Percentiles rank a stretch among this genome's conserved stretches.
These are phyloP conservation scores for Caenorhabditis macrosperma DNA, from an alignment of 2,888 invertebrate genomes.

Conservation along the genomic window DNA sequence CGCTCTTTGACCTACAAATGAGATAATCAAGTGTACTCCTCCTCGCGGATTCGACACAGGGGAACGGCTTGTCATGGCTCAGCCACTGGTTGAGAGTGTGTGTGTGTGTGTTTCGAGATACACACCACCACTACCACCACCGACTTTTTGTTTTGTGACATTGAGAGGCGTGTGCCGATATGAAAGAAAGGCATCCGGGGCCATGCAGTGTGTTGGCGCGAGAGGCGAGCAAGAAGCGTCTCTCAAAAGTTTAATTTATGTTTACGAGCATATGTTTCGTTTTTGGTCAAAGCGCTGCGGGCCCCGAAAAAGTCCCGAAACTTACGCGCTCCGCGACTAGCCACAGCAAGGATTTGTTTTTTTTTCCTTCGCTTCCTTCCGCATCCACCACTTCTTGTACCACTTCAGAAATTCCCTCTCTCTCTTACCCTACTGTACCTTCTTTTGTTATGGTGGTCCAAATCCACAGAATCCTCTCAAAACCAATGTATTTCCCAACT, in stretches of 20 bases:
- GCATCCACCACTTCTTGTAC: constrained; percentile 19
- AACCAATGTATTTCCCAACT: too few species aligned
- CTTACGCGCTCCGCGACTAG: constrained; percentile 35
- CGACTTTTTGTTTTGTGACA: constrained; percentile 58
- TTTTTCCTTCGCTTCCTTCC: constrained; percentile 18
- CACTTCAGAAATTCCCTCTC: constrained; percentile 20
- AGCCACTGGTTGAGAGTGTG: constrained; percentile 32
- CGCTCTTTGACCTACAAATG: constrained; percentile 28
- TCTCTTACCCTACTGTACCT: background rate
- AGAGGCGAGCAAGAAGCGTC: constrained; percentile 56
- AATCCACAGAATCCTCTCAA: too few species aligned
- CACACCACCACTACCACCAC: constrained; percentile 44
- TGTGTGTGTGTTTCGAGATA: constrained; percentile 36
- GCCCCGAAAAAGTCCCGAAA: constrained; percentile 43
- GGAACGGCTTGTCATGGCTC: constrained; percentile 11
- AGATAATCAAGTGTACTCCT: constrained; percentile 28
- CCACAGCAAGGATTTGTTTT: constrained; percentile 52
- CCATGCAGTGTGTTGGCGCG: constrained; percentile 47
- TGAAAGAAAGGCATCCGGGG: constrained; percentile 53
- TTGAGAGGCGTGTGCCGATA: constrained; percentile 57
- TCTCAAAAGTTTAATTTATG: constrained; percentile 65
- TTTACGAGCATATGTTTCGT: constrained; percentile 66
- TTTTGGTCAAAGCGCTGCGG: constrained; percentile 59
- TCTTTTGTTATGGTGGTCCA: too few species aligned
- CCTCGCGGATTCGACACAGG: background rate